Conservation (phyloP, 2,888 invertebrate species). For the Nomada fucata region DNA sequence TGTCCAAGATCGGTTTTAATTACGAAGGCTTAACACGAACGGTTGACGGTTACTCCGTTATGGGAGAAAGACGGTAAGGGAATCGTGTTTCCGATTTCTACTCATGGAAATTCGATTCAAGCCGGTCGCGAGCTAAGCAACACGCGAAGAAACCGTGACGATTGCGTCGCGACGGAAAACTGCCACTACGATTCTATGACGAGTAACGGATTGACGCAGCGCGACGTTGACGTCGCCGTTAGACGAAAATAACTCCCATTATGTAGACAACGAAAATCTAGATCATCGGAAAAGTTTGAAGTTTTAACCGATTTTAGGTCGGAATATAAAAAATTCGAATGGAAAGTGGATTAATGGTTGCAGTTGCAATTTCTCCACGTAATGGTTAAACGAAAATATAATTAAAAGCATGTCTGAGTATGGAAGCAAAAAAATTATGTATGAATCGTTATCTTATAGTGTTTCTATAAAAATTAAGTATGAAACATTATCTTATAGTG, state of each 20-base stretch:
- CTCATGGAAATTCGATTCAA: slow-evolving; percentile 42
- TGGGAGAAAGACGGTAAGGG: slow-evolving; percentile 37
- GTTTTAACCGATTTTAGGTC: not conserved
- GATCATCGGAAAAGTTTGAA: not conserved
- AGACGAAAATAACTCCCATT: not conserved
- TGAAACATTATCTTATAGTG: too few relatives aligned
- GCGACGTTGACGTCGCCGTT: slow-evolving; percentile 18
- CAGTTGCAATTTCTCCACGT: too few relatives aligned
- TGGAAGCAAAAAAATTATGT: too few relatives aligned
- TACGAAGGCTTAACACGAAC: not conserved
- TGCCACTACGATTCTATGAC: not conserved
- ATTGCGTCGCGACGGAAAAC: not conserved
- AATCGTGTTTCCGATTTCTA: slow-evolving; percentile 49
- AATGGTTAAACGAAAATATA: too few relatives aligned
- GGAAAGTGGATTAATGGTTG: not conserved
- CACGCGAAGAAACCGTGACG: slow-evolving; percentile 26
- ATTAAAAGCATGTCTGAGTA: too few relatives aligned
- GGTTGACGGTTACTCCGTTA: slow-evolving; percentile 12
- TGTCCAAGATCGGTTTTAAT: slow-evolving; percentile 4
- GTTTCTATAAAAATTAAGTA: too few relatives aligned
- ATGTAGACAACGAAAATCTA: not conserved
- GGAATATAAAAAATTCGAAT: not conserved
- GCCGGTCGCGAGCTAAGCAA: slow-evolving; percentile 14
- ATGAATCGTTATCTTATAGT: too few relatives aligned
- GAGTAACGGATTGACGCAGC: slow-evolving; percentile 13